phyloP scores from a whole-genome alignment of 2,113 vertebrate genomes.

The Neomonachus schauinslandi region DNA sequence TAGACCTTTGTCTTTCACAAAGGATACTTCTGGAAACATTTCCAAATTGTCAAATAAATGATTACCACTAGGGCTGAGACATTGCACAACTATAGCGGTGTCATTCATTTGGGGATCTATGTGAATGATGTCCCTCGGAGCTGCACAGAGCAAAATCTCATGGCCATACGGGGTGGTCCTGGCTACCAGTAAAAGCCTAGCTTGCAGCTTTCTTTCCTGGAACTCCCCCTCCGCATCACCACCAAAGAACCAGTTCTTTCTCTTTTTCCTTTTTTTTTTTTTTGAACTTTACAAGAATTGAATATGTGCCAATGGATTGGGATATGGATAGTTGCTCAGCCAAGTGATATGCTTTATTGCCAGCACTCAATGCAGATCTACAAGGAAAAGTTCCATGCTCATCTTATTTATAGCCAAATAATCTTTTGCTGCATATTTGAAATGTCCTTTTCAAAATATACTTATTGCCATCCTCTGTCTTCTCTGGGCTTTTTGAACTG shows the following conservation, averaged over 20 bases:
- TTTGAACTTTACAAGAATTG: background rate
- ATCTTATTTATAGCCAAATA: background rate
- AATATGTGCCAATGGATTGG: background rate
- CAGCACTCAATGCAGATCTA: background rate
- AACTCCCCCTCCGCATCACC: background rate
- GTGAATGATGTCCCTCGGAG: background rate
- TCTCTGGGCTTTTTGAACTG: slow-evolving; percentile 11
- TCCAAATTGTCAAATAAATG: slow-evolving; percentile 63
- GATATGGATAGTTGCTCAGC: background rate
- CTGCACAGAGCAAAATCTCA: background rate
- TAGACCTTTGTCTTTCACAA: slow-evolving; percentile 58
- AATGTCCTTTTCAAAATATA: slow-evolving; percentile 24
- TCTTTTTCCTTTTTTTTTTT: background rate
- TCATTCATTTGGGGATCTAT: background rate
- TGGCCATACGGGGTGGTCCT: background rate
- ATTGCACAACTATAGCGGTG: background rate
- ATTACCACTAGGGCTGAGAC: background rate
- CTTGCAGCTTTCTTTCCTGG: background rate
- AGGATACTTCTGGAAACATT: slow-evolving; percentile 53
- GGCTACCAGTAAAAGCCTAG: background rate
- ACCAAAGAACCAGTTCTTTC: background rate
- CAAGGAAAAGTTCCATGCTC: background rate
- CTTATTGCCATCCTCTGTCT: background rate
- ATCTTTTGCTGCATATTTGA: slow-evolving; percentile 34
- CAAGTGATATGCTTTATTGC: background rate